These are phyloP conservation scores for Thalassophryne amazonica DNA, from an alignment of 2,797 vertebrate genomes.

Conservation along the genomic window DNA sequence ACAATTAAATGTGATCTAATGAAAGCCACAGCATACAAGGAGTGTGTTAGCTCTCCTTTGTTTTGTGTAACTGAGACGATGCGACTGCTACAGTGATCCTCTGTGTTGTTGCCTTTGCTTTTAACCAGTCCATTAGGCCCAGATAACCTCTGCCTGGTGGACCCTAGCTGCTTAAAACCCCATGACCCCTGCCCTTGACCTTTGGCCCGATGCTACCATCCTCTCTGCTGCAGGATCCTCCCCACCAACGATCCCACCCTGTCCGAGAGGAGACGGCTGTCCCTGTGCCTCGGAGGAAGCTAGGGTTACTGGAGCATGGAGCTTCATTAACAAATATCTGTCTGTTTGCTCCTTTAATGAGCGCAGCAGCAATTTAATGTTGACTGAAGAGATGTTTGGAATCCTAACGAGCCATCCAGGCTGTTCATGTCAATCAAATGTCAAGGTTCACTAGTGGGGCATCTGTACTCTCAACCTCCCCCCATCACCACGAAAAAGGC, in stretches of 20 bases:
- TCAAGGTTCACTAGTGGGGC: conserved; percentile 67
- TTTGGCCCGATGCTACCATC: conserved; percentile 48
- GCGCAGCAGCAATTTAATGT: conserved; percentile 69
- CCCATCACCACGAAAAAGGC: conserved; percentile 41
- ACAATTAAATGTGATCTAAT: no score
- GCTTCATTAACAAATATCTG: conserved; percentile 84
- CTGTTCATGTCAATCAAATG: conserved; percentile 77
- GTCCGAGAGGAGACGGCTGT: conserved; percentile 47
- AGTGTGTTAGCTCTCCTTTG: background rate
- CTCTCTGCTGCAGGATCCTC: no score
- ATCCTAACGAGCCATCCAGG: conserved; percentile 48
- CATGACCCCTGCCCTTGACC: conserved; percentile 79
- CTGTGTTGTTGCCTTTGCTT: conserved; percentile 40
- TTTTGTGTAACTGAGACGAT: conserved; percentile 15
- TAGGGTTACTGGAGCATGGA: conserved; percentile 69
- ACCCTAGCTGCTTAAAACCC: conserved; percentile 65
- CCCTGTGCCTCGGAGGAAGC: conserved; percentile 37
- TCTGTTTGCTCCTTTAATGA: conserved; percentile 81
- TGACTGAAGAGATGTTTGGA: conserved; percentile 53
- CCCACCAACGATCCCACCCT: conserved; percentile 7
- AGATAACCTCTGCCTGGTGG: conserved; percentile 73
- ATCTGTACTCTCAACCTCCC: conserved; percentile 62
- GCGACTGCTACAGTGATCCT: conserved; percentile 15
- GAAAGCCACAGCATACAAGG: background rate
- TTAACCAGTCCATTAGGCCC: conserved; percentile 79